Conservation (phyloP, 2,113 vertebrate genomes). For the Condylura cristata region DNA sequence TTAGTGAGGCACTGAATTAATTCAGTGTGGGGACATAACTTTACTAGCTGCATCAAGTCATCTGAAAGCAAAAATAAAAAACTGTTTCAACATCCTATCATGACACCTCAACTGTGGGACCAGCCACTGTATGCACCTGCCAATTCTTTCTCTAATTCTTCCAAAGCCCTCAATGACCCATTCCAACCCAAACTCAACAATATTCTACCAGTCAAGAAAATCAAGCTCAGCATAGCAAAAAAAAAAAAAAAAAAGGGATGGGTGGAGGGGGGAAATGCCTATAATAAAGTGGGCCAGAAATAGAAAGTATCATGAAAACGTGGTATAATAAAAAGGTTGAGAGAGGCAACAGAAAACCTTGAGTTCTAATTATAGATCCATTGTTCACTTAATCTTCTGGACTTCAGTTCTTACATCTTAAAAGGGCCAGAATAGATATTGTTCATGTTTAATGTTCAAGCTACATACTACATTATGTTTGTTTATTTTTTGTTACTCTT, state of each 20-base stretch:
- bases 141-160: background rate
- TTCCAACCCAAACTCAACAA: background rate
- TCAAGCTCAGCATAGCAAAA: background rate
- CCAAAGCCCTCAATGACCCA: background rate
- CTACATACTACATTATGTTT: background rate
- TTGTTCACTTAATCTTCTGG: background rate
- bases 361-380: background rate
- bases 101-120: background rate
- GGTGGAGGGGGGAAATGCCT: background rate
- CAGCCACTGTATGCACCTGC: background rate
- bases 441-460: background rate
- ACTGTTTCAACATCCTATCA: background rate
- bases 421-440: background rate
- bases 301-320: background rate
- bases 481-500: background rate
- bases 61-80: slow-evolving; percentile 76
- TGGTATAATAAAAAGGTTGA: background rate
- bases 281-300: background rate
- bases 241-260: too few relatives aligned
- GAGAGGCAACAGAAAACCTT: background rate
- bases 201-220: background rate
- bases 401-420: background rate
- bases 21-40: slow-evolving; percentile 72
- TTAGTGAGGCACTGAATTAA: slow-evolving; percentile 82
- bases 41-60: slow-evolving; percentile 83